A percentile compares a stretch with the other conserved stretches of the same genome.
Evolutionary conservation across 2,797 vertebrate species (phyloP).

Genomic region (Manis javanica): DNA sequence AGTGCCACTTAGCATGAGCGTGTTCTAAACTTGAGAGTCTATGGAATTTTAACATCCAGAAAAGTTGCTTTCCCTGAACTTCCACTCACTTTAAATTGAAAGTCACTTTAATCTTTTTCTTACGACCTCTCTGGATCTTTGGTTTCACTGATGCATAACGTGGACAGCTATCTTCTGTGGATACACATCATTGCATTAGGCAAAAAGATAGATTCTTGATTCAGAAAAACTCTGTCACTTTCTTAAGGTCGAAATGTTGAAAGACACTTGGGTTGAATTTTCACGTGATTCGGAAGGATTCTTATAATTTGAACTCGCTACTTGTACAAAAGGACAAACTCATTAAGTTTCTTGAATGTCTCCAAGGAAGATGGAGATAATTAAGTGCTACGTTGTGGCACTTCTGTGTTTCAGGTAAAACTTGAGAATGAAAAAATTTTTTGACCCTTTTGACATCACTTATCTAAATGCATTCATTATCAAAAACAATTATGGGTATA

Average conservation of each 20-base stretch:
- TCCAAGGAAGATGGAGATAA: background rate
- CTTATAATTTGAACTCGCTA: slow-evolving; percentile 20
- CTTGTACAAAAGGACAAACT: background rate
- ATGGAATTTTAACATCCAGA: background rate
- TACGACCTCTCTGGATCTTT: background rate
- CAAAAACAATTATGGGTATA: background rate
- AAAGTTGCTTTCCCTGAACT: background rate
- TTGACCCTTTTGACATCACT: slow-evolving; percentile 28
- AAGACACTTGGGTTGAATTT: slow-evolving; percentile 33
- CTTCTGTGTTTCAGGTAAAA: background rate
- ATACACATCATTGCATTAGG: background rate
- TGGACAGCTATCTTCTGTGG: background rate
- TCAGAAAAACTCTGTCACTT: background rate
- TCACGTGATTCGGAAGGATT: slow-evolving; percentile 4
- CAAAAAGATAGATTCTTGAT: slow-evolving; percentile 16
- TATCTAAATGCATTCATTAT: background rate
- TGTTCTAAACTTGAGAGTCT: background rate
- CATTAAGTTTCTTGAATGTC: slow-evolving; percentile 3
- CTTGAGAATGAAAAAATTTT: background rate
- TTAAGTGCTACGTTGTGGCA: background rate
- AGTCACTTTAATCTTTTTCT: background rate
- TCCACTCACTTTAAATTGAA: background rate
- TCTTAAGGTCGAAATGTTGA: background rate
- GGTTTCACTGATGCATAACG: background rate
- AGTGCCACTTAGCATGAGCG: background rate